phyloP scores from a whole-genome alignment of 1,140 invertebrate species.

The Brachionus sp. region DNA sequence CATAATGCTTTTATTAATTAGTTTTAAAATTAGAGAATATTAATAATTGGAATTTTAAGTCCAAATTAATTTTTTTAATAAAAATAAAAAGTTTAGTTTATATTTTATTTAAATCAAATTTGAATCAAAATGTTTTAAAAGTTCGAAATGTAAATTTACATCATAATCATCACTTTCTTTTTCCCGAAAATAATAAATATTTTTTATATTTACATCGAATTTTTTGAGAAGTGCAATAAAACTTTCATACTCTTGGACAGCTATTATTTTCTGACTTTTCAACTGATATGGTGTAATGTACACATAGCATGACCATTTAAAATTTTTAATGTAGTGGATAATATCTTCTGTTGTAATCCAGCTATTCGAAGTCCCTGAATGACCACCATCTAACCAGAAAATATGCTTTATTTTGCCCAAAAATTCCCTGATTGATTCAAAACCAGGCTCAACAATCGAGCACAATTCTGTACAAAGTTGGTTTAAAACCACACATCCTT shows the following conservation, averaged over 20 bases:
- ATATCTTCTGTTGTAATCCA: constrained; percentile 8
- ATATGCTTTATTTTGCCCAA: constrained; percentile 35
- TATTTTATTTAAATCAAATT: constrained; percentile 15
- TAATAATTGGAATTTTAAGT: constrained; percentile 5
- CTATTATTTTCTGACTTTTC: constrained; percentile 2
- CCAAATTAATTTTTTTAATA: background rate
- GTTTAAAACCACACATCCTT: constrained; percentile 39
- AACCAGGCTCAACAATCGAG: background rate
- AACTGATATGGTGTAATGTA: constrained; percentile 35
- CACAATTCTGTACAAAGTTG: constrained; percentile 7
- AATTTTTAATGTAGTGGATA: background rate
- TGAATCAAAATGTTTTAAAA: constrained; percentile 36
- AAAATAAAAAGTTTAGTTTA: background rate
- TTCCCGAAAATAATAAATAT: constrained; percentile 38
- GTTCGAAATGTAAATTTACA: constrained; percentile 32
- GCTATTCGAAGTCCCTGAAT: constrained; percentile 19
- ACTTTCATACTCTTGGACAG: constrained; percentile 16
- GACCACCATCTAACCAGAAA: constrained; percentile 37
- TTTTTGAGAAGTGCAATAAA: constrained; percentile 22
- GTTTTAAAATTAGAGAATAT: background rate
- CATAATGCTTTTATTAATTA: background rate
- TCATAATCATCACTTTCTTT: constrained; percentile 13
- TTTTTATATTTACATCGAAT: constrained; percentile 5
- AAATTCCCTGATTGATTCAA: background rate
- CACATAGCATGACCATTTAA: background rate